These are phyloP conservation scores for Nothobranchius furzeri DNA, from an alignment of 2,113 vertebrate species.

Conservation along the genomic window DNA sequence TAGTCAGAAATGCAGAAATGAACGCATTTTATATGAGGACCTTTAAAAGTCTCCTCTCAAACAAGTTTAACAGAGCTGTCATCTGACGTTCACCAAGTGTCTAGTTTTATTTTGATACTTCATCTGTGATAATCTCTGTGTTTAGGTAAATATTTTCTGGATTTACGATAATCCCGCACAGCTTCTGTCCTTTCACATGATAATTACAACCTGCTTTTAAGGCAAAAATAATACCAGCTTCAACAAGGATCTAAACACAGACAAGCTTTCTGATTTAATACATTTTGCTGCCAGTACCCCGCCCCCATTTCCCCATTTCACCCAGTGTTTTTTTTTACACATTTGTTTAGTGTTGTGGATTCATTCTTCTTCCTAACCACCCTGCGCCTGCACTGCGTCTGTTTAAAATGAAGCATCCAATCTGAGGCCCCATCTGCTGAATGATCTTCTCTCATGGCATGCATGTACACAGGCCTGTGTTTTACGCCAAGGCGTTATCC, in stretches of 20 bases:
- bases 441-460: conserved; percentile 62
- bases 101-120: conserved; percentile 41
- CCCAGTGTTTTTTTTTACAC: conserved; percentile 46
- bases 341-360: conserved; percentile 74
- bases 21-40: too few relatives aligned
- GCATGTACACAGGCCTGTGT: conserved; percentile 67
- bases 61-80: conserved; percentile 2
- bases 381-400: conserved; percentile 58
- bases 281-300: conserved; percentile 41
- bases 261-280: conserved; percentile 67
- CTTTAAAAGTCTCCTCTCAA: too few relatives aligned
- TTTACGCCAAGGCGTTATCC: conserved; percentile 70
- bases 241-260: conserved; percentile 64
- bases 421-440: conserved; percentile 75
- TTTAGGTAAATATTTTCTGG: conserved; percentile 47
- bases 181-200: conserved; percentile 56
- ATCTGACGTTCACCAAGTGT: conserved; percentile 68
- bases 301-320: conserved; percentile 32
- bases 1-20: too few relatives aligned
- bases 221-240: conserved; percentile 69
- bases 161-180: conserved; percentile 42
- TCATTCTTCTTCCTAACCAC: conserved; percentile 63
- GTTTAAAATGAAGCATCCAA: conserved; percentile 72
- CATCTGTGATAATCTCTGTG: conserved; percentile 40
- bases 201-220: conserved; percentile 71